phyloP scores from a whole-genome alignment of 2,113 vertebrate genomes.

The Drymodes brunneopygia region DNA sequence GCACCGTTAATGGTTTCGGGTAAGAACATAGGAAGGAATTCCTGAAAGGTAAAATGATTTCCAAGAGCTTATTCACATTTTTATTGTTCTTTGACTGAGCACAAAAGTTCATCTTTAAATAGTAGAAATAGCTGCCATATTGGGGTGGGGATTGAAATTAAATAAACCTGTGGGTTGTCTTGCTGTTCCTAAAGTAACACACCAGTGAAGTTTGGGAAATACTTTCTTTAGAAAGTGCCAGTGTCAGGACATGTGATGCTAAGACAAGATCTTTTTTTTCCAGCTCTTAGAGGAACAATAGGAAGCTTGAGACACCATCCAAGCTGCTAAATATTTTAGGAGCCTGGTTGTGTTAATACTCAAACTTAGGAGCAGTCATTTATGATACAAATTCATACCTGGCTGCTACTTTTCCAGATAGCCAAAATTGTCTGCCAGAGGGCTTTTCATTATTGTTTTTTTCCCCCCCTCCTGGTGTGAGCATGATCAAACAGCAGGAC shows the following conservation, averaged over 20 bases:
- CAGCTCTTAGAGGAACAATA: slow-evolving; percentile 68
- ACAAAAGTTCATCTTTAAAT: slow-evolving; percentile 82
- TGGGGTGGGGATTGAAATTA: slow-evolving; percentile 72
- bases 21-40: slow-evolving; percentile 69
- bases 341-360: slow-evolving; percentile 70
- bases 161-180: slow-evolving; percentile 85
- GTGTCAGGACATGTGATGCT: slow-evolving; percentile 57
- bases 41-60: slow-evolving; percentile 79
- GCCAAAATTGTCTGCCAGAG: slow-evolving; percentile 68
- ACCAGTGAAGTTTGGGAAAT: slow-evolving; percentile 78
- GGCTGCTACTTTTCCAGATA: slow-evolving; percentile 70
- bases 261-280: slow-evolving; percentile 35
- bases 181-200: slow-evolving; percentile 92
- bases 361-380: slow-evolving; percentile 64
- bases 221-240: slow-evolving; percentile 61
- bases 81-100: slow-evolving; percentile 75
- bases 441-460: slow-evolving; percentile 60
- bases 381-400: slow-evolving; percentile 69
- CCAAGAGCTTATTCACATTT: slow-evolving; percentile 52
- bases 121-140: slow-evolving; percentile 74
- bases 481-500: slow-evolving; percentile 92
- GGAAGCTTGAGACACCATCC: slow-evolving; percentile 66
- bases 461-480: slow-evolving; percentile 81
- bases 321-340: slow-evolving; percentile 76
- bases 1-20: neutral